Percentiles rank a stretch among this genome's conserved stretches.
phyloP scores from a whole-genome alignment of 2,888 invertebrate genomes.

The Sinelater perroti region DNA sequence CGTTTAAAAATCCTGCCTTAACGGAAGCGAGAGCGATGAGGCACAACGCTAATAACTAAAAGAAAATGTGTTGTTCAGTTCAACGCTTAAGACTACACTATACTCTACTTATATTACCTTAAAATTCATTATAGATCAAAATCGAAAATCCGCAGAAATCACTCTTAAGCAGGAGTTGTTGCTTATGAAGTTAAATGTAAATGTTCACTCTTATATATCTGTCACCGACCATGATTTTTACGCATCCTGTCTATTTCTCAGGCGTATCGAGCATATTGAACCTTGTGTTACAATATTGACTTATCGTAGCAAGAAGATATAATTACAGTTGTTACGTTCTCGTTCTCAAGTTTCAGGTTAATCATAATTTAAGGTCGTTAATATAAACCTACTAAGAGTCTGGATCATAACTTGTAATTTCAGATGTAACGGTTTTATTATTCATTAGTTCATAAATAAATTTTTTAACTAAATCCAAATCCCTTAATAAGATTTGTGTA shows the following conservation, averaged over 20 bases:
- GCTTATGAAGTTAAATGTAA: slow-evolving; percentile 10
- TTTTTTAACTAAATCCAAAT: too few relatives aligned
- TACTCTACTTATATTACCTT: slow-evolving; percentile 19
- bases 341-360: slow-evolving; percentile 7
- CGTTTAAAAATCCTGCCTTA: slow-evolving; percentile 29
- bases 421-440: too few relatives aligned
- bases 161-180: slow-evolving; percentile 7
- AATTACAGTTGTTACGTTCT: slow-evolving; percentile 25
- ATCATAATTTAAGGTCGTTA: slow-evolving; percentile 8
- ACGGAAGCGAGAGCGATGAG: slow-evolving; percentile 18
- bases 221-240: slow-evolving; percentile 16
- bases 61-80: background rate
- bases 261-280: slow-evolving; percentile 29
- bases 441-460: too few relatives aligned
- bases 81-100: background rate
- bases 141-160: slow-evolving; percentile 3
- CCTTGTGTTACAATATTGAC: slow-evolving; percentile 17
- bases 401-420: too few relatives aligned
- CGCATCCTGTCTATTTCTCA: slow-evolving; percentile 22
- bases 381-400: too few relatives aligned
- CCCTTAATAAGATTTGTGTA: too few relatives aligned
- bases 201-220: slow-evolving; percentile 22
- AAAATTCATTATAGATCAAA: slow-evolving; percentile 22
- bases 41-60: slow-evolving; percentile 18
- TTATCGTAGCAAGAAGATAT: slow-evolving; percentile 18